A percentile compares a stretch with the other conserved stretches of the same genome.
These are phyloP conservation scores for Enteromius argenteus DNA, from an alignment of 2,797 vertebrate species.

Conservation along the genomic window DNA sequence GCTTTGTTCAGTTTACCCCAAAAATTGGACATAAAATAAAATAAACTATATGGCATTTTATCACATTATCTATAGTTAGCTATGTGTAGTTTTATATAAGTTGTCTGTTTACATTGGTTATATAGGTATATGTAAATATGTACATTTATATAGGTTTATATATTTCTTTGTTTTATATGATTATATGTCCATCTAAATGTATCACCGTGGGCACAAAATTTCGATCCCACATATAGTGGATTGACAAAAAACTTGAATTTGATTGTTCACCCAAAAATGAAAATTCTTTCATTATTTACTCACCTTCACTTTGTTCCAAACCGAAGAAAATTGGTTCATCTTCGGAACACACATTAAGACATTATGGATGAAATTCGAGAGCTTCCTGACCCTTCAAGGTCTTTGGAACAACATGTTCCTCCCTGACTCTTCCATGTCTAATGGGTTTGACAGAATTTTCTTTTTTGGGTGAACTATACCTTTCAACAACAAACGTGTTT, in stretches of 20 bases:
- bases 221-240: background rate
- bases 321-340: background rate
- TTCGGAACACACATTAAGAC: background rate
- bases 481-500: background rate
- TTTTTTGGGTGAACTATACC: background rate
- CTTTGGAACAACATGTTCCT: no score
- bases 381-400: background rate
- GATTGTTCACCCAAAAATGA: background rate
- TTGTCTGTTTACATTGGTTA: background rate
- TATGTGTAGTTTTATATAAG: background rate
- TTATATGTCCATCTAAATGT: no score
- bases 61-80: background rate
- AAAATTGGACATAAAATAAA: background rate
- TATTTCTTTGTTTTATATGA: no score
- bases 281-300: background rate
- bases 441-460: background rate
- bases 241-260: background rate
- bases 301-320: background rate
- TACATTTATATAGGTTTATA: background rate
- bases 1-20: background rate
- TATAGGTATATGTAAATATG: background rate
- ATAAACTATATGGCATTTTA: background rate
- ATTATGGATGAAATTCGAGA: background rate
- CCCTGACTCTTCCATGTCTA: no score
- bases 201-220: background rate